Evolutionary conservation across 30 jellyfish, hydroid and myxozoan species (phyloP), one percentile per base, ranked within the genome.

Genomic region (Cassiopea andromeda): DNA sequence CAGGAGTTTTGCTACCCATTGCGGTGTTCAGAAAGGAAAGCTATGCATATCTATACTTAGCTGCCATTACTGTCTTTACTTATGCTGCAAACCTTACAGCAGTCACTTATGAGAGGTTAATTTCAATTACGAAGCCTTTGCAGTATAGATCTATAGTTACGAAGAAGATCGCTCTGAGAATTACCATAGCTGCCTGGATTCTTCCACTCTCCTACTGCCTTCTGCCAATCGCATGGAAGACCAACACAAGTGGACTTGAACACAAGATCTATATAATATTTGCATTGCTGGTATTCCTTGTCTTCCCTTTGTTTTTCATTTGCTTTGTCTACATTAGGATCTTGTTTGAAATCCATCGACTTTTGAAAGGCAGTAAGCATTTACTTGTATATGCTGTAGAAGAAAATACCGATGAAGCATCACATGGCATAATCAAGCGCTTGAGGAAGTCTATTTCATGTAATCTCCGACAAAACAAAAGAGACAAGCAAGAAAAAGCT

Each of bases 21-120:
- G 93, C 89, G n/a, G 43, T 93, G 44, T 93, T 87, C 61, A 83
- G 70, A 76, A 60, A 74, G 57, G 74, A 60, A 15, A 80, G 92
- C 80, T 8, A 66, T 60, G 59, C 76, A 18, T 93, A 93, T 48
- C 48, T 59, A 54, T 93, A 85, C 76, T 77, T 89, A 44, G 93
- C 90, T 19, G 78, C 80, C 38, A 88, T 93, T 48, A 86, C 87
- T 61, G 88, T 93, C 27, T 61, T 93, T 43, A 85, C 90, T 0
- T 93, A 93, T 75, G 70, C 90, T 61, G 69, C 87, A 44, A 93
- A 93, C 59, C 73, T 93, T 18, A 89, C 97, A 7, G 96, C 97
- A 9, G 98, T 87, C 58, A 93, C 98, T 3, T 93, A 84, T 69
- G 98, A 93, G 85, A 77, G 98, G 88, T 88, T 88, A 27, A 67